Evolutionary conservation across 2,888 invertebrate species (phyloP), one percentile per base, ranked within the genome.

Genomic region (Hetaerina titia): DNA sequence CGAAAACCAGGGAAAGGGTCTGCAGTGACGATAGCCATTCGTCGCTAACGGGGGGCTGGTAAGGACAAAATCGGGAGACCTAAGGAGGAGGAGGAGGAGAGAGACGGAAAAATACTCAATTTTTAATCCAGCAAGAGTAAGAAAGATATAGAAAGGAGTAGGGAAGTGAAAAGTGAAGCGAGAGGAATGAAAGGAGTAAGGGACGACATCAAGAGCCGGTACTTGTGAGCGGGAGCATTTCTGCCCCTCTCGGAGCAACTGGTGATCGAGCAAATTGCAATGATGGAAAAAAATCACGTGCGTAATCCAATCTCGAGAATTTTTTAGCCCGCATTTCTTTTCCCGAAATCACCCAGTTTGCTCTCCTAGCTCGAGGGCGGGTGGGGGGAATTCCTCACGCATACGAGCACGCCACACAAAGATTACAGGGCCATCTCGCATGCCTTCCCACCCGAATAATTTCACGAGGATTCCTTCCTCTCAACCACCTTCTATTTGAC

Each of bases 341-440:
- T n/a, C 19, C 69, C n/a, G 69, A 69, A 69, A 69, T 69, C 69
- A 22, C 22, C n/a, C 69, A 19, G 6, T 22, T n/a, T n/a, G 22
- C n/a, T 17, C n/a, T 9, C 69, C 69, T 22, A 9, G 22, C 69
- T 69, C 22, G 69, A 69, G 5, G 69, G 22, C 22, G 69, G n/a
- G 69, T 7, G 69, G 22, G 69, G 69, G n/a, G 69, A n/a, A 69
- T 22, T 69, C 69, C 69, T 69, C 69, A 69, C n/a, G 69, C 69
- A 69, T 9, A 69, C 69, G 69, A 17, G 19, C 19, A 17, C 17
- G 22, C 17, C 69, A 69, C 69, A 5, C 69, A 69, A 69, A 69
- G 69, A 69, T 69, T 69, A 69, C 69, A 69, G 69, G 69, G 69
- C 69, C 69, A 69, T 69, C 69, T 69, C 69, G 69, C 69, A 69